Percentiles rank a stretch among this genome's conserved stretches.
phyloP scores from a whole-genome alignment of 2,113 vertebrate genomes.

The Sturnira hondurensis region DNA sequence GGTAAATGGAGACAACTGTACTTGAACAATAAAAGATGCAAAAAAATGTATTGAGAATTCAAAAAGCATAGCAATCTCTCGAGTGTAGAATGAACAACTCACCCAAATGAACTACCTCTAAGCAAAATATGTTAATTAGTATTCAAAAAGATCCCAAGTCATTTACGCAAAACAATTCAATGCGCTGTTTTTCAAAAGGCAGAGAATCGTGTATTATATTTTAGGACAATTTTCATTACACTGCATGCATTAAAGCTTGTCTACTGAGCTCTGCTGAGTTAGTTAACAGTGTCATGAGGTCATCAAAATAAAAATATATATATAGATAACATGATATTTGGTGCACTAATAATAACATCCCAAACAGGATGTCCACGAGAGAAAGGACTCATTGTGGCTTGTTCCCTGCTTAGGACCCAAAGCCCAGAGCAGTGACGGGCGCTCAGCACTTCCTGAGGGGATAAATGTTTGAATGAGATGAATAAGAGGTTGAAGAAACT shows the following conservation, averaged over 20 bases:
- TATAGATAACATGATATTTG: background rate
- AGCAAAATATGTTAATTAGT: background rate
- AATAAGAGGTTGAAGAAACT: background rate
- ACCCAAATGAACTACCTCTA: background rate
- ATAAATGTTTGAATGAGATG: background rate
- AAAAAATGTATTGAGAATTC: background rate
- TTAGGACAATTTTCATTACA: background rate
- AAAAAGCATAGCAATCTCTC: background rate
- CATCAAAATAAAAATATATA: background rate
- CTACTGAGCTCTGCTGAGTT: background rate
- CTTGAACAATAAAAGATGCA: no score
- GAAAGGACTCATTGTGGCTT: background rate
- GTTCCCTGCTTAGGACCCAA: background rate
- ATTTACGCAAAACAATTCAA: conserved; percentile 31
- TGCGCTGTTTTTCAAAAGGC: background rate
- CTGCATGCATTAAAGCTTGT: background rate
- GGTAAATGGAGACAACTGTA: no score
- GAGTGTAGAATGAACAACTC: background rate
- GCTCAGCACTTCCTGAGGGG: background rate
- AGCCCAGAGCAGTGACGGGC: background rate
- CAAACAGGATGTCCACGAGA: background rate
- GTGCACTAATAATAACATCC: background rate
- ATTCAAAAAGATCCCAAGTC: conserved; percentile 9
- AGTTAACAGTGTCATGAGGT: background rate
- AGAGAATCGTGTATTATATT: background rate